Conservation (phyloP, 2,113 vertebrate species). For the Sapajus apella region DNA sequence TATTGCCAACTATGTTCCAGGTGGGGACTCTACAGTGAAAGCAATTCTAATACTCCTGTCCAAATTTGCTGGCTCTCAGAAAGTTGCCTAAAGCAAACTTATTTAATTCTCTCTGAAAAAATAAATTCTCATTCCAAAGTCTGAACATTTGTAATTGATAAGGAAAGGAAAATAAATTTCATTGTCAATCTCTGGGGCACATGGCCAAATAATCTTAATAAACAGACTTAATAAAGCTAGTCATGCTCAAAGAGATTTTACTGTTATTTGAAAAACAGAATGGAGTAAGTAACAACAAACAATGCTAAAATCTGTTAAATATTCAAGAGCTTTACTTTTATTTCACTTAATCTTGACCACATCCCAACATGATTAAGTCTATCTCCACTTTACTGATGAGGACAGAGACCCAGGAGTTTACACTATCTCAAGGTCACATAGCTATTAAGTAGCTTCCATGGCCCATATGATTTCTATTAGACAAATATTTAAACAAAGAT, state of each 20-base stretch:
- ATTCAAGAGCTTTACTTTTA: neutral
- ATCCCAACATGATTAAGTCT: neutral
- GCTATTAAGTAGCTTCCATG: neutral
- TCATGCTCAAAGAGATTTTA: conserved; percentile 12
- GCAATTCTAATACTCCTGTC: conserved; percentile 52
- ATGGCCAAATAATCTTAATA: conserved; percentile 13
- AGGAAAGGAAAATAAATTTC: conserved; percentile 61
- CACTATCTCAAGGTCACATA: neutral
- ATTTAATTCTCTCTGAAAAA: conserved; percentile 45
- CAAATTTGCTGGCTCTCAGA: conserved; percentile 59
- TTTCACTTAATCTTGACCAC: neutral
- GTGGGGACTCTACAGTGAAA: conserved; percentile 53
- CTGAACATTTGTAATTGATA: conserved; percentile 44
- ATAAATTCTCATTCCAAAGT: conserved; percentile 49
- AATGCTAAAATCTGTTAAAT: neutral
- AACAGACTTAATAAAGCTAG: neutral
- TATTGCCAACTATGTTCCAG: conserved; percentile 46
- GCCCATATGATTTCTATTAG: neutral
- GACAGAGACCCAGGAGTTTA: neutral
- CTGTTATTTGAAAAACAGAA: conserved; percentile 27
- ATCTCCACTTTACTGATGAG: neutral
- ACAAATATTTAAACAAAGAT: conserved; percentile 37
- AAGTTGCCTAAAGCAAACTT: conserved; percentile 59
- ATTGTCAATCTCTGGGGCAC: neutral
- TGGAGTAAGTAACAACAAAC: neutral